These are phyloP conservation scores for Rhabdomys pumilio DNA, from an alignment of 2,797 vertebrate genomes.

Conservation along the genomic window DNA sequence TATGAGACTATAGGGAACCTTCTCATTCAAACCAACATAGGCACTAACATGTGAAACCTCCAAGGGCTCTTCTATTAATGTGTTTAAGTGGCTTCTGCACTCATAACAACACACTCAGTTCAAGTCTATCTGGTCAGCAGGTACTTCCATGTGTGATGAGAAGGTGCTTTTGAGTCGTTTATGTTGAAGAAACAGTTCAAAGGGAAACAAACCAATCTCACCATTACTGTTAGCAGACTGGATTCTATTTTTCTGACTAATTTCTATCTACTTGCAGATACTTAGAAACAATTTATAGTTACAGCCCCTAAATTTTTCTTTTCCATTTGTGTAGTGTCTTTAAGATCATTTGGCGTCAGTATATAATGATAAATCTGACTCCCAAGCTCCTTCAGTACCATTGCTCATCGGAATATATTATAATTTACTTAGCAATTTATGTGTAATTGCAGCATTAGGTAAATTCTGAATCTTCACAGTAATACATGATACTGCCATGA, in stretches of 20 bases:
- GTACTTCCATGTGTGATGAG: background rate
- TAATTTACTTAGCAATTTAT: constrained; percentile 58
- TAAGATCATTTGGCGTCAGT: constrained; percentile 45
- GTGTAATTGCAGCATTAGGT: constrained; percentile 48
- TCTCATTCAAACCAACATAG: background rate
- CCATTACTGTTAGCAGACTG: background rate
- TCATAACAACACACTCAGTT: background rate
- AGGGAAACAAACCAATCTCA: background rate
- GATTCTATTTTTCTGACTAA: constrained; percentile 36
- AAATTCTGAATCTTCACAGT: constrained; percentile 60
- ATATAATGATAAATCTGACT: constrained; percentile 2
- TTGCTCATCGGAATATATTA: constrained; percentile 33
- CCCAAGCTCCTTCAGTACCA: background rate
- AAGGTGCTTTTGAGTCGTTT: background rate
- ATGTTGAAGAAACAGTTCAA: background rate
- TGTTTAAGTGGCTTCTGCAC: background rate
- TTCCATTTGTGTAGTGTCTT: constrained; percentile 21
- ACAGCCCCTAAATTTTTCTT: constrained; percentile 30
- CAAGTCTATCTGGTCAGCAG: background rate
- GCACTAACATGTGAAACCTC: background rate
- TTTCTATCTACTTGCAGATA: constrained; percentile 43
- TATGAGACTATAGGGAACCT: background rate
- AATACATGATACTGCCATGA: constrained; percentile 14
- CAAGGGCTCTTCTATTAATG: background rate
- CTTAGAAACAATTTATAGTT: constrained; percentile 65